phyloP scores from a whole-genome alignment of 2,888 invertebrate species.

The Bedellia somnulentella region DNA sequence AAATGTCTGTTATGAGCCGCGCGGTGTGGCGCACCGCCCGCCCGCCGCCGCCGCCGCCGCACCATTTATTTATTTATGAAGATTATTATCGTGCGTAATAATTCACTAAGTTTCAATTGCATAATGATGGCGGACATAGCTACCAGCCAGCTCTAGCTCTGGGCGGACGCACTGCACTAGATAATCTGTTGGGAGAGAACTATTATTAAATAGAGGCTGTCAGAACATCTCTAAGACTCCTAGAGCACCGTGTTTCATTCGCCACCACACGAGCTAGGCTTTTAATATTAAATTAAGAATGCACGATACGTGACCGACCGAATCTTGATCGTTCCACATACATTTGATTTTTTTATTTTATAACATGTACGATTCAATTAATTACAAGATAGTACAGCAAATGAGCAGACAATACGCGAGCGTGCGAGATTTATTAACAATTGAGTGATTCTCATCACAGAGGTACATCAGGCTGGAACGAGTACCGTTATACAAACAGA shows the following conservation, averaged over 20 bases:
- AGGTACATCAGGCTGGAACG: slow-evolving; percentile 13
- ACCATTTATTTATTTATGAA: slow-evolving; percentile 53
- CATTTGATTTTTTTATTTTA: too few relatives aligned
- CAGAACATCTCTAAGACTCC: slow-evolving; percentile 28
- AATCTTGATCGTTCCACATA: too few relatives aligned
- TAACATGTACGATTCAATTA: too few relatives aligned
- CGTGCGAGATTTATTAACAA: slow-evolving; percentile 18
- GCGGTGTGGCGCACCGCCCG: slow-evolving; percentile 7
- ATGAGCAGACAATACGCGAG: slow-evolving; percentile 14
- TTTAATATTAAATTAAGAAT: too few relatives aligned
- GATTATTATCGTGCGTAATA: slow-evolving; percentile 58
- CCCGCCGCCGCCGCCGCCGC: slow-evolving; percentile 20
- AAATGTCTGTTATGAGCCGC: too few relatives aligned
- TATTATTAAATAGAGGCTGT: slow-evolving; percentile 52
- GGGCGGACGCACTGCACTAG: slow-evolving; percentile 36
- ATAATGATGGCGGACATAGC: slow-evolving; percentile 53
- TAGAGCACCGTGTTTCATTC: too few relatives aligned
- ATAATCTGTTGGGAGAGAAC: slow-evolving; percentile 43
- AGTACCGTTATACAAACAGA: slow-evolving; percentile 52
- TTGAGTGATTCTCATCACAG: slow-evolving; percentile 22
- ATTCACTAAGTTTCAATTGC: slow-evolving; percentile 62
- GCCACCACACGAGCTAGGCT: too few relatives aligned
- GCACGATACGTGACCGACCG: too few relatives aligned
- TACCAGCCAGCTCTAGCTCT: slow-evolving; percentile 33
- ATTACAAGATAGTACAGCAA: slow-evolving; percentile 20